Evolutionary conservation across 2,797 vertebrate genomes (phyloP).

Genomic region (Enteromius trimaculatus): DNA sequence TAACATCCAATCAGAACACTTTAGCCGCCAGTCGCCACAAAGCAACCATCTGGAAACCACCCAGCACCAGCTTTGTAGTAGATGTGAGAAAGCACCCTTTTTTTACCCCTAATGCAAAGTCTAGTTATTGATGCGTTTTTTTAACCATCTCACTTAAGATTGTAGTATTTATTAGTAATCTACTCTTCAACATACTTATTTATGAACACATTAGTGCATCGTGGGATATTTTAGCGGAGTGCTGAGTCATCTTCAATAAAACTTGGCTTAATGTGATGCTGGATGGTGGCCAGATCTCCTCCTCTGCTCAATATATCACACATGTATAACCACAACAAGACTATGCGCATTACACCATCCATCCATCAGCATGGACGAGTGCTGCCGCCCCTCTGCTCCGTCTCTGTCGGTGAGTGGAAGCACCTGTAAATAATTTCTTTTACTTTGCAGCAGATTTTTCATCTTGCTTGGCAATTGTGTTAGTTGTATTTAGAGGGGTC

Average conservation of each 20-base stretch:
- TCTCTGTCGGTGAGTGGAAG: conserved; percentile 9
- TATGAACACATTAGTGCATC: conserved; percentile 26
- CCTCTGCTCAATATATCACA: conserved; percentile 37
- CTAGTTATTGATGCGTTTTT: not conserved
- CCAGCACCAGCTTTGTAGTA: not conserved
- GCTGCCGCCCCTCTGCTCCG: not conserved
- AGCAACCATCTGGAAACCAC: not conserved
- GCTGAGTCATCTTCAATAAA: conserved; percentile 49
- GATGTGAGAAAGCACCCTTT: not conserved
- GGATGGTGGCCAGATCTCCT: conserved; percentile 36
- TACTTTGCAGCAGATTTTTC: conserved; percentile 11
- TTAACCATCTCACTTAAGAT: not conserved
- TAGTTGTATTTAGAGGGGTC: conserved; percentile 4
- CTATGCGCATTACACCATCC: conserved; percentile 30
- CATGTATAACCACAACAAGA: conserved; percentile 36
- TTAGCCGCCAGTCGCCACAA: not conserved
- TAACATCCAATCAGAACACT: not conserved
- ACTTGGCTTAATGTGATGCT: conserved; percentile 22
- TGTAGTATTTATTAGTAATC: conserved; percentile 24
- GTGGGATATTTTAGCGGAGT: conserved; percentile 34
- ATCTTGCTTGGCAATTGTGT: conserved; percentile 8
- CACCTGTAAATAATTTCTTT: conserved; percentile 25
- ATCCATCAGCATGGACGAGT: conserved; percentile 15
- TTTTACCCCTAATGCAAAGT: not conserved
- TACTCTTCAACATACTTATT: conserved; percentile 26